Evolutionary conservation across 1,140 invertebrate genomes (phyloP).

Genomic region (Brachionus koreanus): DNA sequence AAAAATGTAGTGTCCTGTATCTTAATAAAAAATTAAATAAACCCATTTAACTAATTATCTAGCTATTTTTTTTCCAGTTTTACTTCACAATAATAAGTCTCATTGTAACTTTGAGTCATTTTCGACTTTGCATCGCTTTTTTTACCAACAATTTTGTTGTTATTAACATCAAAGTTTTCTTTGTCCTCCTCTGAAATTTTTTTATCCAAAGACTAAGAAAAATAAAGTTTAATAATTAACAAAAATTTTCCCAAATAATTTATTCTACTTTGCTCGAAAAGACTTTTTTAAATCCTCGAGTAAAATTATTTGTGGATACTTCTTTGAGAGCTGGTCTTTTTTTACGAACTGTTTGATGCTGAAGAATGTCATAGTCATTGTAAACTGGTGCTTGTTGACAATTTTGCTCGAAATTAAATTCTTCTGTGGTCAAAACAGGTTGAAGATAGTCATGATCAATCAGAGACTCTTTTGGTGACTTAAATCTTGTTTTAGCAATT

Average conservation of each 20-base stretch:
- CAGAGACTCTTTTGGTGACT: neutral
- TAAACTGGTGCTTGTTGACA: neutral
- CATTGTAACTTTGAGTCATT: neutral
- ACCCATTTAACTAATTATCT: too few relatives aligned
- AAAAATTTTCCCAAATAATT: neutral
- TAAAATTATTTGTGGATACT: conserved; percentile 2
- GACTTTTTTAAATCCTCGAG: conserved; percentile 8
- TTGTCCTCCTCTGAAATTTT: neutral
- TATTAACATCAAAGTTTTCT: neutral
- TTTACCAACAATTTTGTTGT: neutral
- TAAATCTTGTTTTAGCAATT: neutral
- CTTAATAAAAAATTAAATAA: neutral
- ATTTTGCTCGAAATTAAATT: conserved; percentile 8
- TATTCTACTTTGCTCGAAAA: conserved; percentile 15
- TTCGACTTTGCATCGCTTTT: neutral
- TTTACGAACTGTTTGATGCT: neutral
- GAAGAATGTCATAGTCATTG: conserved; percentile 27
- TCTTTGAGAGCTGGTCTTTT: neutral
- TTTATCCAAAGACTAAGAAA: conserved; percentile 11
- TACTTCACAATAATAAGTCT: conserved; percentile 17
- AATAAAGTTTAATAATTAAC: neutral
- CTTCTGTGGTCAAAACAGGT: neutral
- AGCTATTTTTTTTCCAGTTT: neutral
- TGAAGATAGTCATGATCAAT: conserved; percentile 12
- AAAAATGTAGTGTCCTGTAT: conserved; percentile 11